Base-by-base conservation (phyloP, 2,797 vertebrate species). In the Pseudopleuronectes americanus region DNA sequence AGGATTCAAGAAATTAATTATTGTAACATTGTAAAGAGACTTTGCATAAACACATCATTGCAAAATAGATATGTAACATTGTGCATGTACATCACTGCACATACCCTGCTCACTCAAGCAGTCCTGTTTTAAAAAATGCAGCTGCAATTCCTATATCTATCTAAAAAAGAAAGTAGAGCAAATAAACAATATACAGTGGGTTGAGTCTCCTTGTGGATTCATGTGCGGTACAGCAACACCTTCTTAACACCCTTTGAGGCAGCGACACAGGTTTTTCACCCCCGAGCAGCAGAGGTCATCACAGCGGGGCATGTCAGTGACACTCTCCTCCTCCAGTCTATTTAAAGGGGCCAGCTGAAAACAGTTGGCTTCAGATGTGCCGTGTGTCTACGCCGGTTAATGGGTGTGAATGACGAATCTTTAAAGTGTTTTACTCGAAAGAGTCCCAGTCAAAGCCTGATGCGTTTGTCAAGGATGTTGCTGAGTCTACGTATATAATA, bases 371-470 rank as follows among this genome's bases (percentile, higher is more conserved):
- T 72, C 38, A 63, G 56, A 55, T 36, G 63, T n/a, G 45, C 14
- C 17, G 33, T 47, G n/a, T 43, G 10, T 36, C 14, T 19, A 6
- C 7, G 24, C 17, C 59, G 45, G 43, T 17, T 64, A 41, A 61
- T 45, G 52, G 22, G 51, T 73, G 62, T 70, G 54, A 80, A 73
- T 57, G 58, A 71, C 59, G 55, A 58, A 76, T 52, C 67, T 68
- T 5, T 0, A 12, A 49, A 49, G 49, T 51, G 57, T 59, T 66
- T 31, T 31, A 31, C 28, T 31, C 7, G 28, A 8, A 51, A 41
- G 33, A 41, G 10, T 26, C 3, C 23, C 10, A 16, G 21, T 38
- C 10, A 28, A 14, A 26, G 48, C 16, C 9, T 19, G 7, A 38
- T 33, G 24, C 31, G 53, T 68, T 31, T 33, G n/a, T 57, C 26